Percentiles rank a stretch among this genome's conserved stretches.
Evolutionary conservation across 2,113 vertebrate species (phyloP).

Genomic region (Sinocyclocheilus anophthalmus): DNA sequence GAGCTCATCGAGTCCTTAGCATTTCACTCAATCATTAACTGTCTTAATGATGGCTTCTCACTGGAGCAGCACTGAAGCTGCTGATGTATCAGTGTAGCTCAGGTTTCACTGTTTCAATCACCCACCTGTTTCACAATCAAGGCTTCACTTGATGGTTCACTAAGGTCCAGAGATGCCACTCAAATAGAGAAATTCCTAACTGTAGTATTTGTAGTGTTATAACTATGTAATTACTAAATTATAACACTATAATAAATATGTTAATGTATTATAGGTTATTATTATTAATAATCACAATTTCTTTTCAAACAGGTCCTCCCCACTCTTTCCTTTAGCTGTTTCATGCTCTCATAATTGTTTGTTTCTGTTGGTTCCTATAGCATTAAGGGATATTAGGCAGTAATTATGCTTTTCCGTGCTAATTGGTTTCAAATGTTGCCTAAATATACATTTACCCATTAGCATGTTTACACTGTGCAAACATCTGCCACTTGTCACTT

Average conservation of each 20-base stretch:
- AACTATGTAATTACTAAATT: not conserved
- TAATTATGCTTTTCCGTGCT: slow-evolving; percentile 24
- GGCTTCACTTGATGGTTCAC: slow-evolving; percentile 11
- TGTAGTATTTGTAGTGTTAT: not conserved
- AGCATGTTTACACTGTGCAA: slow-evolving; percentile 40
- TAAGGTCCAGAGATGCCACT: slow-evolving; percentile 21
- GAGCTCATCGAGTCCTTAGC: slow-evolving; percentile 58
- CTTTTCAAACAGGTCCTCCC: not conserved
- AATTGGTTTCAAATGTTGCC: slow-evolving; percentile 56
- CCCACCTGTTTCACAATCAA: slow-evolving; percentile 27
- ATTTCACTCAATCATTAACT: slow-evolving; percentile 64
- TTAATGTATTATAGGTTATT: not conserved
- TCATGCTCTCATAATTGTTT: not conserved
- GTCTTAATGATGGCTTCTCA: slow-evolving; percentile 67
- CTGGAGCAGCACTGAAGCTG: slow-evolving; percentile 77
- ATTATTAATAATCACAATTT: not conserved
- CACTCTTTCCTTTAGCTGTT: not conserved
- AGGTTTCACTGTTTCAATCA: slow-evolving; percentile 62
- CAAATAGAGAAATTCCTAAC: not conserved
- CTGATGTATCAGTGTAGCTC: slow-evolving; percentile 66
- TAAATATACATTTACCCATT: slow-evolving; percentile 25
- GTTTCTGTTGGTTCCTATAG: not conserved
- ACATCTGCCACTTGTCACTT: slow-evolving; percentile 51
- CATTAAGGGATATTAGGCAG: not conserved
- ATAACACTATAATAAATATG: not conserved